A percentile compares a stretch with the other conserved stretches of the same genome.
phyloP scores from a whole-genome alignment of 1,140 invertebrate species.

The Sycophila sp. region DNA sequence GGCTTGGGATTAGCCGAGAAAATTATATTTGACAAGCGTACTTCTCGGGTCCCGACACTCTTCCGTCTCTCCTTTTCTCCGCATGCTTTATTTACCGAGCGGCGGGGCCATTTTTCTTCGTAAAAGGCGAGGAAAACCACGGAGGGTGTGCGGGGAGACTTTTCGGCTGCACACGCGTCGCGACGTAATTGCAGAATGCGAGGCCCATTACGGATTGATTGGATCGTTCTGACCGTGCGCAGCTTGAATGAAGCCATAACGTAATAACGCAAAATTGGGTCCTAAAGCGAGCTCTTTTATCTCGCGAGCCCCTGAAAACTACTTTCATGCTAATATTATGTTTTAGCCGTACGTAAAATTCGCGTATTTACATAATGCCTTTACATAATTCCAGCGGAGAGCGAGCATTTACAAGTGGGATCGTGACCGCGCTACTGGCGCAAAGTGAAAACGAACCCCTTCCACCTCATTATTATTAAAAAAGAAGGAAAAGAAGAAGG shows the following conservation, averaged over 20 bases:
- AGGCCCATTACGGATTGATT: slow-evolving; percentile 10
- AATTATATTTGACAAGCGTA: slow-evolving; percentile 31
- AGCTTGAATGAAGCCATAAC: background rate
- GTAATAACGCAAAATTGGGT: slow-evolving; percentile 16
- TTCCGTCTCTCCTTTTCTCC: no score
- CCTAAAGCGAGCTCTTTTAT: background rate
- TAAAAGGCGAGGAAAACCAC: no score
- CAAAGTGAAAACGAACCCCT: no score
- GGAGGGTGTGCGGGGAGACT: no score
- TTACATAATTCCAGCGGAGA: background rate
- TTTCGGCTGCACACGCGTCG: no score
- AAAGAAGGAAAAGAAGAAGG: background rate
- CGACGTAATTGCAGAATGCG: background rate
- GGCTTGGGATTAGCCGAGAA: slow-evolving; percentile 7
- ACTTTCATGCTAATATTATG: slow-evolving; percentile 28
- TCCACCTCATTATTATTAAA: background rate
- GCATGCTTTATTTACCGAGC: background rate
- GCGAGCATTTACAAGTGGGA: background rate
- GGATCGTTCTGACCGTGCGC: background rate
- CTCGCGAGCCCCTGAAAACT: no score
- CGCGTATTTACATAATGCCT: slow-evolving; percentile 17
- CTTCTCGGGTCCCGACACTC: background rate
- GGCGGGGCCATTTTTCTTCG: background rate
- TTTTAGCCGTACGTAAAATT: slow-evolving; percentile 25
- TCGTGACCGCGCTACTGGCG: background rate